Evolutionary conservation across 2,888 invertebrate genomes (phyloP).

Genomic region (Brachycybe producta): DNA sequence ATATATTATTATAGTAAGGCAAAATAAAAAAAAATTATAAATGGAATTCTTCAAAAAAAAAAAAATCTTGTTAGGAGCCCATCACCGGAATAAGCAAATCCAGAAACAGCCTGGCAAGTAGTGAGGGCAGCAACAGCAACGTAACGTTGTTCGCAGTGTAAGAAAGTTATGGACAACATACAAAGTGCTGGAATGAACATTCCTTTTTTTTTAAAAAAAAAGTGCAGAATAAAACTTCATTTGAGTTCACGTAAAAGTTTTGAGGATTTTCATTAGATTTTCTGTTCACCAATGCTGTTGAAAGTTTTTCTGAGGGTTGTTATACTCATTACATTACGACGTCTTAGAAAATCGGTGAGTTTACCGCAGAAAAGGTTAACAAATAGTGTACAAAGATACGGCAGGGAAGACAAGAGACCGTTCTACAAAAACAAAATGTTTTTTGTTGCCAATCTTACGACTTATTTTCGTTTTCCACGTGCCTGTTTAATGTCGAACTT

Average conservation of each 20-base stretch:
- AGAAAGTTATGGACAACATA: conserved; percentile 30
- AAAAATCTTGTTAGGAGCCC: no score
- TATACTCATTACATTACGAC: conserved; percentile 25
- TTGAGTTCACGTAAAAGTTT: not conserved
- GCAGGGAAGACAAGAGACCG: conserved; percentile 30
- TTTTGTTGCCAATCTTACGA: not conserved
- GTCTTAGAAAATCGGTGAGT: conserved; percentile 27
- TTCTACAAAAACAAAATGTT: conserved; percentile 25
- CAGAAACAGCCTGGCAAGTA: conserved; percentile 31
- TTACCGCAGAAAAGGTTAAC: conserved; percentile 27
- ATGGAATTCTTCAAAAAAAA: not conserved
- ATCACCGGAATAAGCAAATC: conserved; percentile 29
- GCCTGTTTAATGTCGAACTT: conserved; percentile 35
- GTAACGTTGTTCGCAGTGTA: conserved; percentile 30
- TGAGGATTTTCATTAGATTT: no score
- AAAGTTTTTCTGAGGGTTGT: conserved; percentile 30
- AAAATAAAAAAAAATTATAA: not conserved
- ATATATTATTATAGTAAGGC: conserved; percentile 23
- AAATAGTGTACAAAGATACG: conserved; percentile 28
- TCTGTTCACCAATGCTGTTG: conserved; percentile 31
- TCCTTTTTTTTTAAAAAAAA: conserved; percentile 22
- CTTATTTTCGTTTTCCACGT: conserved; percentile 18
- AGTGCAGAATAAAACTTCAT: not conserved
- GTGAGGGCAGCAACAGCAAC: conserved; percentile 32
- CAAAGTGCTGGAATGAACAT: conserved; percentile 27